phyloP scores from a whole-genome alignment of 2,797 vertebrate species.

The Sparidentex hasta region DNA sequence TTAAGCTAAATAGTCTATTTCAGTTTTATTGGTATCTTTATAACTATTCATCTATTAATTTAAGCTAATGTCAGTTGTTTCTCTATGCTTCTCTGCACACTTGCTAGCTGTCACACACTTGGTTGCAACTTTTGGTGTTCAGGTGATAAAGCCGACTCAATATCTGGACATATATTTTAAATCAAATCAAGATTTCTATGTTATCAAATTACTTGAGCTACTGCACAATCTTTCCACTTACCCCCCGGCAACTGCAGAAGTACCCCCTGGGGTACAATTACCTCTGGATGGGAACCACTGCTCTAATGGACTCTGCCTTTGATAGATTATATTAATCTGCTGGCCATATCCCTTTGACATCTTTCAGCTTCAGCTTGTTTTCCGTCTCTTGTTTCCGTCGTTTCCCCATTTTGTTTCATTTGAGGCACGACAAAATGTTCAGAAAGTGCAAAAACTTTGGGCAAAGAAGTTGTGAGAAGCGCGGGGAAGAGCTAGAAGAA shows the following conservation, averaged over 20 bases:
- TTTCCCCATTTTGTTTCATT: conserved; percentile 2
- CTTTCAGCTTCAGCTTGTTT: conserved; percentile 12
- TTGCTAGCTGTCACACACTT: neutral
- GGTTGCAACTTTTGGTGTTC: neutral
- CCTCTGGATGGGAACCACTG: conserved; percentile 16
- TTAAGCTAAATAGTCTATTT: neutral
- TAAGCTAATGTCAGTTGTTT: neutral
- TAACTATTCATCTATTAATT: neutral
- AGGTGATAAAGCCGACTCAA: neutral
- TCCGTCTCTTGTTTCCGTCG: neutral
- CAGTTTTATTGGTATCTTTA: neutral
- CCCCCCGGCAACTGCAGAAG: conserved; percentile 7
- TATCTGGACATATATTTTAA: neutral
- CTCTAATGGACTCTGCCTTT: conserved; percentile 32
- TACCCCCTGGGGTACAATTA: conserved; percentile 13
- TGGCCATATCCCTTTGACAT: conserved; percentile 10
- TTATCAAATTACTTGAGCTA: conserved; percentile 16
- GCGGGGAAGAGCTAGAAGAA: conserved; percentile 12
- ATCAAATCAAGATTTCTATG: neutral
- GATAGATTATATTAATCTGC: conserved; percentile 44
- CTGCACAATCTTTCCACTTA: conserved; percentile 6
- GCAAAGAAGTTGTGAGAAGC: conserved; percentile 12
- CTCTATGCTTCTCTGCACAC: neutral
- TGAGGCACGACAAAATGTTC: neutral
- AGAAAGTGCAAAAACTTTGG: conserved; percentile 5